These are phyloP conservation scores for Endomychus coccineus DNA, from an alignment of 2,888 invertebrate genomes.

Conservation along the genomic window DNA sequence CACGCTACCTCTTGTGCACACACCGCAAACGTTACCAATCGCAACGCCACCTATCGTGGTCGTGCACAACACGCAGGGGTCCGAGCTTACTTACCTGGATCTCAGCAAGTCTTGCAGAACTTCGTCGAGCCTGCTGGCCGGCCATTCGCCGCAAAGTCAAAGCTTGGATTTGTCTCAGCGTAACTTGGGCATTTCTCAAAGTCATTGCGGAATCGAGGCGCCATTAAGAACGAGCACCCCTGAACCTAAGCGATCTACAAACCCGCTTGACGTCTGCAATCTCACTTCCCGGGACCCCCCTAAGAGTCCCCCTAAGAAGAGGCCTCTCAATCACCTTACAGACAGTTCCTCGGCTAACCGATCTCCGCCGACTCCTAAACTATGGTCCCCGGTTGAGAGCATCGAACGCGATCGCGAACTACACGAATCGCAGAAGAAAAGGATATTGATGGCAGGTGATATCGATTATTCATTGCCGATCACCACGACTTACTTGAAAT, in stretches of 20 bases:
- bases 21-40: constrained; percentile 24
- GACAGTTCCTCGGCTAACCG: constrained; percentile 39
- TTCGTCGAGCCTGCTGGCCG: constrained; percentile 7
- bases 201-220: constrained; percentile 29
- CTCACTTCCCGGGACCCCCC: constrained; percentile 56
- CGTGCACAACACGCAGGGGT: constrained; percentile 14
- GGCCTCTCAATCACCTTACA: constrained; percentile 38
- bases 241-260: constrained; percentile 46
- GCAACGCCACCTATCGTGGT: constrained; percentile 17
- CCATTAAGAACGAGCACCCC: constrained; percentile 27
- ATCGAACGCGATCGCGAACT: constrained; percentile 35
- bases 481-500: constrained; percentile 81
- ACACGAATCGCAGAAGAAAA: constrained; percentile 24
- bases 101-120: constrained; percentile 12
- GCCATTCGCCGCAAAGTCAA: constrained; percentile 21
- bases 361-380: constrained; percentile 49
- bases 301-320: constrained; percentile 46
- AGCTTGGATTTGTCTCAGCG: constrained; percentile 31
- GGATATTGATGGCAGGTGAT: constrained; percentile 43
- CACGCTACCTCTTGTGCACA: constrained; percentile 32
- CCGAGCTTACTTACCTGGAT: constrained; percentile 16
- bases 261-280: constrained; percentile 58
- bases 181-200: constrained; percentile 33
- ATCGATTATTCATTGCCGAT: constrained; percentile 82
- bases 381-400: constrained; percentile 53